phyloP scores from a whole-genome alignment of 2,888 invertebrate genomes.

The Nemoura dubitans region DNA sequence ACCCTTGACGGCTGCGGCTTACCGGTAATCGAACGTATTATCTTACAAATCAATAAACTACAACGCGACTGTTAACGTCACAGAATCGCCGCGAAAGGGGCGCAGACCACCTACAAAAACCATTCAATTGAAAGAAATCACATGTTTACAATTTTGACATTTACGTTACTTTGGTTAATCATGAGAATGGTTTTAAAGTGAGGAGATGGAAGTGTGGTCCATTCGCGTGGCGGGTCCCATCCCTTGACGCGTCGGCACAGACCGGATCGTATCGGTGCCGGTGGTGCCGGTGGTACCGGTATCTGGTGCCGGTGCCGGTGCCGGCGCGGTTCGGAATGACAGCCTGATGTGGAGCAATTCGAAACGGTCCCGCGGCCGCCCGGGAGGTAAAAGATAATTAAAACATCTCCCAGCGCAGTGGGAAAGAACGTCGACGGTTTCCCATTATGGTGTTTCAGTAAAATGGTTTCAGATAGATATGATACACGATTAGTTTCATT shows the following conservation, averaged over 20 bases:
- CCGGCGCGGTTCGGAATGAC: neutral
- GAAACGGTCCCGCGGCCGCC: conserved; percentile 1
- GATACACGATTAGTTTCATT: conserved; percentile 12
- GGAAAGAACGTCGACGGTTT: conserved; percentile 4
- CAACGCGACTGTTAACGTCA: neutral
- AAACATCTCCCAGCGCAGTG: conserved; percentile 1
- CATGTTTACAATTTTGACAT: neutral
- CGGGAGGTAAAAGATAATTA: conserved; percentile 12
- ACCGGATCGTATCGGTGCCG: neutral
- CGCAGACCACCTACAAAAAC: neutral
- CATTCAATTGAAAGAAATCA: neutral
- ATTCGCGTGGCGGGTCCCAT: neutral
- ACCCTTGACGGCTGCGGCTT: neutral
- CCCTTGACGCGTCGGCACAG: neutral
- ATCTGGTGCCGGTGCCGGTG: neutral
- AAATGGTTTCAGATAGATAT: neutral
- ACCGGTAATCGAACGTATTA: neutral
- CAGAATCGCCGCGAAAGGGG: neutral
- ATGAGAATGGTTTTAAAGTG: neutral
- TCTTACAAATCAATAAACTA: neutral
- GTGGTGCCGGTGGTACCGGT: neutral
- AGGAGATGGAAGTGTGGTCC: neutral
- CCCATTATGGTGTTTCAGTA: neutral
- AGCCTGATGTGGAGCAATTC: neutral
- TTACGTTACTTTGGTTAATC: neutral